Evolutionary conservation across 2,888 invertebrate species (phyloP).

Genomic region (Sclerodermus sp.): DNA sequence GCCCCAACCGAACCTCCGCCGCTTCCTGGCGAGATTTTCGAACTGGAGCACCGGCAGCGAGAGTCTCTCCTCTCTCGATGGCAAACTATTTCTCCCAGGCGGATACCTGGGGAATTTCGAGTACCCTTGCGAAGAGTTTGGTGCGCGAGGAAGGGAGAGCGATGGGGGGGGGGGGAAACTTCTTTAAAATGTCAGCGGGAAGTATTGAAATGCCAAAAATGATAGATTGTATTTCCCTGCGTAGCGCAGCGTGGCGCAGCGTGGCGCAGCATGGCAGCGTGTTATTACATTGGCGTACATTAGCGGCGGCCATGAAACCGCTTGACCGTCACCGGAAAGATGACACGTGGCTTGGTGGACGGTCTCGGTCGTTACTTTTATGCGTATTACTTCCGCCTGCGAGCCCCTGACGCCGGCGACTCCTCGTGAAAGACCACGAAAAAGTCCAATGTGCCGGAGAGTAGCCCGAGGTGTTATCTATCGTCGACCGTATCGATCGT

Average conservation of each 20-base stretch:
- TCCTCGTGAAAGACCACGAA: not conserved
- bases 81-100: no score
- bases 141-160: no score
- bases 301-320: conserved; percentile 13
- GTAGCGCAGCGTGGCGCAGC: not conserved
- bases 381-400: conserved; percentile 36
- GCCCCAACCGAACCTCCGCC: no score
- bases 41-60: no score
- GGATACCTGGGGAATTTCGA: no score
- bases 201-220: no score
- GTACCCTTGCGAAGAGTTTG: no score
- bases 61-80: no score
- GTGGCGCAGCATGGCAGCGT: not conserved
- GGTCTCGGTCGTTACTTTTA: conserved; percentile 39
- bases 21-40: no score
- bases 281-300: not conserved
- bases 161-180: no score
- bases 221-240: not conserved
- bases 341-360: conserved; percentile 45
- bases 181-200: no score
- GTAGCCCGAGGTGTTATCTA: conserved; percentile 27
- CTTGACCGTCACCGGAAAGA: conserved; percentile 30
- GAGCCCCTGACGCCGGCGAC: conserved; percentile 7
- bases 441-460: not conserved
- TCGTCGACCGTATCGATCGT: conserved; percentile 33